Conservation (phyloP, 2,113 vertebrate species). For the Stegostoma tigrinum region DNA sequence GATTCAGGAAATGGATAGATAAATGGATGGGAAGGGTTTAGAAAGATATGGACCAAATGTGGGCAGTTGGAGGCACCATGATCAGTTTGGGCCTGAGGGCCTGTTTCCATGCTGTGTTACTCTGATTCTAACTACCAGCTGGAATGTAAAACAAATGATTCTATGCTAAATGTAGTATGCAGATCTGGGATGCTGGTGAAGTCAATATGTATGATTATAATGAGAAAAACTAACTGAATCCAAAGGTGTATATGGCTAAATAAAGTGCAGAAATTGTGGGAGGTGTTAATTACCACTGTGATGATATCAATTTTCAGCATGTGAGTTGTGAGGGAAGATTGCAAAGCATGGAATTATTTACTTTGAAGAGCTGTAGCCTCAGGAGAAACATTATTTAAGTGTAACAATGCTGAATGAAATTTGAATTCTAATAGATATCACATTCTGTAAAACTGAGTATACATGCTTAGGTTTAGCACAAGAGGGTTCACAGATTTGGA, state of each 20-base stretch:
- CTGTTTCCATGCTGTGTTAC: no score
- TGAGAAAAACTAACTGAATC: neutral
- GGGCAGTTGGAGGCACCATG: neutral
- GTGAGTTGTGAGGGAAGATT: neutral
- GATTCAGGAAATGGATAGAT: no score
- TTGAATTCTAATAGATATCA: neutral
- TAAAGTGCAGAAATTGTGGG: neutral
- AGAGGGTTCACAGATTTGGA: neutral
- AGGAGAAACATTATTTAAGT: neutral
- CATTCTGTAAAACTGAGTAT: neutral
- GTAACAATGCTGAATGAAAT: neutral
- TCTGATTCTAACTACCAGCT: neutral
- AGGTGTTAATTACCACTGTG: neutral
- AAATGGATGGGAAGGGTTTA: no score
- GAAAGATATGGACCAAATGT: neutral
- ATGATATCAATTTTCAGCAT: neutral
- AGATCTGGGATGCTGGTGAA: neutral
- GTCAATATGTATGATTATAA: neutral
- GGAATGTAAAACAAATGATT: neutral
- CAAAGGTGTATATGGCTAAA: neutral
- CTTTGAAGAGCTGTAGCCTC: neutral
- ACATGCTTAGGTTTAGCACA: neutral
- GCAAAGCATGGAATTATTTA: neutral
- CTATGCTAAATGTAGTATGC: neutral
- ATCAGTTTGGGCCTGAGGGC: no score